phyloP scores from a whole-genome alignment of 2,797 vertebrate genomes.

The Trichosurus vulpecula region DNA sequence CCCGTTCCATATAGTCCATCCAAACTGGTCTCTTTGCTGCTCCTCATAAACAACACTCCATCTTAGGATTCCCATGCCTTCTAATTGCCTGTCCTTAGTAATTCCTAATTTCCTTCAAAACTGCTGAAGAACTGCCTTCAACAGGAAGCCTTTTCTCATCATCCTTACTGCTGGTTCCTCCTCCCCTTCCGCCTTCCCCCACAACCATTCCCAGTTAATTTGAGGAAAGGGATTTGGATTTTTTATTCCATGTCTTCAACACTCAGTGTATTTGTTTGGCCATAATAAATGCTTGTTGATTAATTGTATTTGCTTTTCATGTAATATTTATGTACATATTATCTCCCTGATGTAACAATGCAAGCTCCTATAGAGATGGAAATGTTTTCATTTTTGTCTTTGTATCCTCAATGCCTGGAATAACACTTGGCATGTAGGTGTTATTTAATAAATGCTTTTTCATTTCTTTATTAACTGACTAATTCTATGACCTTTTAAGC shows the following conservation, averaged over 20 bases:
- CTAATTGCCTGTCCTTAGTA: not conserved
- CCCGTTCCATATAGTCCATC: not conserved
- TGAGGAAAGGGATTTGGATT: not conserved
- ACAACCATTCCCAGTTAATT: not conserved
- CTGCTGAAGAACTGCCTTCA: not conserved
- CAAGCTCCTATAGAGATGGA: not conserved
- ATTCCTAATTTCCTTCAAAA: not conserved
- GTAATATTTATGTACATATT: not conserved
- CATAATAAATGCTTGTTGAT: not conserved
- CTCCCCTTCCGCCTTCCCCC: not conserved
- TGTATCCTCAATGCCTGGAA: too few species aligned
- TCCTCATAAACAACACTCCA: not conserved
- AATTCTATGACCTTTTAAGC: not conserved
- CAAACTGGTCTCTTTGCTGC: not conserved
- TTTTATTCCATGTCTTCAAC: not conserved
- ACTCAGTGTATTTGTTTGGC: not conserved
- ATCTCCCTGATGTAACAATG: not conserved
- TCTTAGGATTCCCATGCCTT: not conserved
- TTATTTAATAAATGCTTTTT: not conserved
- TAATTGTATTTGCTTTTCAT: not conserved
- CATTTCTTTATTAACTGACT: not conserved
- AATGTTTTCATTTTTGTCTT: not conserved
- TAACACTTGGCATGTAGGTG: not conserved
- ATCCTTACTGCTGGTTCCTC: not conserved
- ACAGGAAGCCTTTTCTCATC: not conserved